These are phyloP conservation scores for Staurois parvus DNA, from an alignment of 2,797 vertebrate genomes.

Conservation along the genomic window DNA sequence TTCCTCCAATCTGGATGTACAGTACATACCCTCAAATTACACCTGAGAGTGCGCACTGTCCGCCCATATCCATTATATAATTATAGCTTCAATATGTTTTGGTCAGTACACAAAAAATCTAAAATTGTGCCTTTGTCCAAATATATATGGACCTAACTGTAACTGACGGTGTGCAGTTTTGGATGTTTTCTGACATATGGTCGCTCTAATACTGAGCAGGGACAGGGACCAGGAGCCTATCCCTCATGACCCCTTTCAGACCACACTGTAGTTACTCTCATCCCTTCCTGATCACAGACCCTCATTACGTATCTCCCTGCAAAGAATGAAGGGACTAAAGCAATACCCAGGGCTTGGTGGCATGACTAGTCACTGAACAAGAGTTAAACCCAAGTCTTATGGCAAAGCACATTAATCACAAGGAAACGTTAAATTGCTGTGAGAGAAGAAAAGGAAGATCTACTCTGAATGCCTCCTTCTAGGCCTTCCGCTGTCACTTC, in stretches of 20 bases:
- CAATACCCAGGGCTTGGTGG: neutral
- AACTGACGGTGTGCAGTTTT: conserved; percentile 13
- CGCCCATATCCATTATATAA: too few relatives aligned
- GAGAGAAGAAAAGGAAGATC: conserved; percentile 4
- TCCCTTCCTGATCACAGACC: conserved; percentile 15
- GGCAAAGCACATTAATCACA: conserved; percentile 20
- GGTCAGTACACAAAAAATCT: too few relatives aligned
- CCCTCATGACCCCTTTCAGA: neutral
- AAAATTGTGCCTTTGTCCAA: too few relatives aligned
- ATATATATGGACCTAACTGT: too few relatives aligned
- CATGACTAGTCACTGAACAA: conserved; percentile 1
- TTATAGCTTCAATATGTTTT: too few relatives aligned
- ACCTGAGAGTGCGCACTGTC: too few relatives aligned
- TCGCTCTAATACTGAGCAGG: neutral
- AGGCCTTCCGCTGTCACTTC: conserved; percentile 16
- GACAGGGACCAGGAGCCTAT: neutral
- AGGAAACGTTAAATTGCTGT: conserved; percentile 15
- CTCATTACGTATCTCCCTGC: conserved; percentile 37
- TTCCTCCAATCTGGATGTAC: too few relatives aligned
- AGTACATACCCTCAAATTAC: too few relatives aligned
- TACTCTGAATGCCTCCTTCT: neutral
- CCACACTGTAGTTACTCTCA: neutral
- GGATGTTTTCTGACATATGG: neutral
- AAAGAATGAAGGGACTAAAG: conserved; percentile 37
- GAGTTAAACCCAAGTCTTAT: conserved; percentile 7